A percentile compares a stretch with the other conserved stretches of the same genome.
These are phyloP conservation scores for Trididemnum miniatum DNA, from an alignment of 23 tunicate genomes.

Conservation along the genomic window DNA sequence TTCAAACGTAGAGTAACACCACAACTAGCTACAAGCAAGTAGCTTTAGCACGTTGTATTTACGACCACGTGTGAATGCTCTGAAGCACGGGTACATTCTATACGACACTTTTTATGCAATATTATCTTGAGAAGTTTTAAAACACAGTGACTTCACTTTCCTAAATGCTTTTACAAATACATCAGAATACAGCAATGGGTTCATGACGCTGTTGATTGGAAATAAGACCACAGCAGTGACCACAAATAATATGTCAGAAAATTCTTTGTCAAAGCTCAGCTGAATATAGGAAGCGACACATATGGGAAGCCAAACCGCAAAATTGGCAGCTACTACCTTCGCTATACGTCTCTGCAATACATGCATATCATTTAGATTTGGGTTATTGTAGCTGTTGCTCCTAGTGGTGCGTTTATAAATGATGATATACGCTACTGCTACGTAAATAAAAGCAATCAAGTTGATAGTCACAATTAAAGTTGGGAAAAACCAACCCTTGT, in stretches of 20 bases:
- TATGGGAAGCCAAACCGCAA: constrained; percentile 49
- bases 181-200: constrained; percentile 58
- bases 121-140: too few relatives aligned
- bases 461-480: constrained; percentile 47
- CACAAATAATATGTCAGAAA: not conserved
- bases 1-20: too few relatives aligned
- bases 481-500: constrained; percentile 63
- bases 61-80: too few relatives aligned
- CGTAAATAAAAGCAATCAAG: constrained; percentile 49
- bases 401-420: constrained; percentile 34
- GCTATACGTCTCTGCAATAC: constrained; percentile 41
- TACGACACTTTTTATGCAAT: too few relatives aligned
- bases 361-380: not conserved
- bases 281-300: constrained; percentile 25
- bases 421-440: constrained; percentile 39
- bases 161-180: constrained; percentile 23
- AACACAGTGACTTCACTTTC: too few relatives aligned
- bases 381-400: not conserved
- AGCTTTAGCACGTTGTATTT: too few relatives aligned
- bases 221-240: constrained; percentile 46
- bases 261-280: constrained; percentile 1
- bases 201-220: constrained; percentile 51
- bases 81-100: too few relatives aligned
- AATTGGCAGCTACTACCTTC: constrained; percentile 26
- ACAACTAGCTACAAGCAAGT: too few relatives aligned